Conservation (phyloP, 2,888 invertebrate species). For the Charanyca ferruginea region DNA sequence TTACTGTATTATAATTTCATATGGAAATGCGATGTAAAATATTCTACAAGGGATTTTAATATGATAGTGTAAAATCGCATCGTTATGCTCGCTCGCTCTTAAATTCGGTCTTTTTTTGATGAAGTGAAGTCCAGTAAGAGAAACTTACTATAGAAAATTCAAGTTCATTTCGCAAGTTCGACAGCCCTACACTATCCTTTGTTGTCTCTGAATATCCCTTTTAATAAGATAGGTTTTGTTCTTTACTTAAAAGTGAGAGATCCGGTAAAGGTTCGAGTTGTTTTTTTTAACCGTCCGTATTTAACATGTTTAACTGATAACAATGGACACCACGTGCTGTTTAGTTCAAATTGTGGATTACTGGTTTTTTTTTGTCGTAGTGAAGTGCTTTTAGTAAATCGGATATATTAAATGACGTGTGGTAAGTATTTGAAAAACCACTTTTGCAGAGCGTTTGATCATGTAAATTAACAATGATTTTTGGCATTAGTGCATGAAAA, state of each 20-base stretch:
- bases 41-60: no score
- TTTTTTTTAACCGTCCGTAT: slow-evolving; percentile 60
- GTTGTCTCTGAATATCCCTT: slow-evolving; percentile 71
- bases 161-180: background rate
- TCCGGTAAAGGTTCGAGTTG: slow-evolving; percentile 75
- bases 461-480: background rate
- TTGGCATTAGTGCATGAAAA: no score
- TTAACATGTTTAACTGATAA: slow-evolving; percentile 54
- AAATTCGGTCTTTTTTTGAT: background rate
- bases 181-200: slow-evolving; percentile 65
- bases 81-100: no score
- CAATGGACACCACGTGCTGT: slow-evolving; percentile 52
- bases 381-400: background rate
- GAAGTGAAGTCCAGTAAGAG: background rate
- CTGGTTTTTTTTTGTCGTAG: slow-evolving; percentile 11
- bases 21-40: no score
- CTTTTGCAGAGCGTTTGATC: background rate
- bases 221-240: slow-evolving; percentile 80
- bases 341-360: slow-evolving; percentile 43
- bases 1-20: no score
- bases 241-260: slow-evolving; percentile 85
- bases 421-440: background rate
- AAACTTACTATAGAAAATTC: background rate
- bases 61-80: no score
- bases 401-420: background rate